Base-by-base conservation (phyloP, 1,140 invertebrate species). In the Drosophila ananassae region DNA sequence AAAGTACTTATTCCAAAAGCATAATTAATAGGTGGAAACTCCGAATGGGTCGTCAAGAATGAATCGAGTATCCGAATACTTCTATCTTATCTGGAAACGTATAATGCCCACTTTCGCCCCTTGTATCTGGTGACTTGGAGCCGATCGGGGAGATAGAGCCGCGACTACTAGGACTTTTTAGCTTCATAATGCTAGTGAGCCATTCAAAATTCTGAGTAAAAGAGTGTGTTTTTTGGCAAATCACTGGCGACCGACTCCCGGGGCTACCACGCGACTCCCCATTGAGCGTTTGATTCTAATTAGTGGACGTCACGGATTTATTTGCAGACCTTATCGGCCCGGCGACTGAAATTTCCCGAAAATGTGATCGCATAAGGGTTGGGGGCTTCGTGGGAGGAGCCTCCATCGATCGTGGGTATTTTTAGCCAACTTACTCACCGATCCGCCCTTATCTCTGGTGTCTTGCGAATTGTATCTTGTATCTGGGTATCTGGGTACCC, bases 291-390 rank as follows among this genome's bases (percentile, higher is more conserved):
- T 3, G 12, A 34, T 13, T 5, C 24, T 39, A 17, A 34, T 66
- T 44, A 30, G 32, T 21, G 25, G 24, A 73, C 71, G 71, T 73
- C 71, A 73, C 57, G 39, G 51, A 62, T 73, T 21, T 5, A 21
- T 24, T 44, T 39, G n/a, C 22, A 22, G 28, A n/a, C 28, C 25
- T 73, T 73, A 73, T 73, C 69, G 51, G 30, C 12, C 25, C 25
- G 25, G 25, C 25, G 25, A 22, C 25, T 74, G 71, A 74, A 74
- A 64, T 55, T 74, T 74, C 72, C 72, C 72, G 61, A 67, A 75
- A 75, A 54, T 74, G 73, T 75, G 72, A 58, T 32, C 56, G 46
- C 32, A 63, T 25, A 50, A 6, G 32, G 44, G 64, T 58, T 37
- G 2, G 3, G 39, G 48, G 8, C 30, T 51, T 39, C 1, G 53